Evolutionary conservation across 1,140 invertebrate species (phyloP).

Genomic region (Manduca sexta): DNA sequence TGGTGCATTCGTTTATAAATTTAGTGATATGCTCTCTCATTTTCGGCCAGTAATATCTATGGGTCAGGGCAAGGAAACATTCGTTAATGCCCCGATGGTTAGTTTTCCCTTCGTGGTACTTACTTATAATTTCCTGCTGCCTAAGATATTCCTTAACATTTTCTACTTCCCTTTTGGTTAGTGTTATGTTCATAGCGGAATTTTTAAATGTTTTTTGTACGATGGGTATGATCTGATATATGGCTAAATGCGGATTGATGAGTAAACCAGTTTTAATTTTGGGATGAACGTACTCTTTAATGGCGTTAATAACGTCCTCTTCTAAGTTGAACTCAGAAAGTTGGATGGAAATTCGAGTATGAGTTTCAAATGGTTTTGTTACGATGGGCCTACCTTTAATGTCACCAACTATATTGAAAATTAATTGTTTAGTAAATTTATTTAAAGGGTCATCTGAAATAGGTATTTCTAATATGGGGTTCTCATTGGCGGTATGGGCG

Average conservation of each 20-base stretch:
- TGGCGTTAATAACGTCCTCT: slow-evolving; percentile 5
- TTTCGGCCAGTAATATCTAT: slow-evolving; percentile 10
- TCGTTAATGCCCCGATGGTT: slow-evolving; percentile 19
- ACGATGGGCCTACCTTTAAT: slow-evolving; percentile 6
- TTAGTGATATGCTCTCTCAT: slow-evolving; percentile 2
- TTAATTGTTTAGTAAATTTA: slow-evolving; percentile 11
- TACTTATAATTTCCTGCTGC: slow-evolving; percentile 14
- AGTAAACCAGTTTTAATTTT: slow-evolving; percentile 10
- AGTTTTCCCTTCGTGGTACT: slow-evolving; percentile 21
- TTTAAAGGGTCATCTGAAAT: slow-evolving; percentile 11
- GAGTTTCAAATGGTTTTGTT: slow-evolving; percentile 13
- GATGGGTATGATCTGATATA: slow-evolving; percentile 11
- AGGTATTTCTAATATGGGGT: slow-evolving; percentile 13
- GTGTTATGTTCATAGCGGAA: slow-evolving; percentile 16
- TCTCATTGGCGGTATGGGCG: slow-evolving; percentile 7
- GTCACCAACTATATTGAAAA: slow-evolving; percentile 7
- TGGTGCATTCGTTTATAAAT: slow-evolving; percentile 3
- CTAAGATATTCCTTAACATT: slow-evolving; percentile 14
- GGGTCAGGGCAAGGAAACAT: slow-evolving; percentile 9
- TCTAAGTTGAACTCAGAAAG: slow-evolving; percentile 10
- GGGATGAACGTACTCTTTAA: slow-evolving; percentile 13
- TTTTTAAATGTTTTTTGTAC: slow-evolving; percentile 13
- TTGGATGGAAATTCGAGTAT: slow-evolving; percentile 7
- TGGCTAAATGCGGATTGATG: slow-evolving; percentile 6
- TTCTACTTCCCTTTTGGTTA: slow-evolving; percentile 9